Evolutionary conservation across 92 coral and sea anemone genomes (phyloP).

Genomic region (Heteractis magnifica): DNA sequence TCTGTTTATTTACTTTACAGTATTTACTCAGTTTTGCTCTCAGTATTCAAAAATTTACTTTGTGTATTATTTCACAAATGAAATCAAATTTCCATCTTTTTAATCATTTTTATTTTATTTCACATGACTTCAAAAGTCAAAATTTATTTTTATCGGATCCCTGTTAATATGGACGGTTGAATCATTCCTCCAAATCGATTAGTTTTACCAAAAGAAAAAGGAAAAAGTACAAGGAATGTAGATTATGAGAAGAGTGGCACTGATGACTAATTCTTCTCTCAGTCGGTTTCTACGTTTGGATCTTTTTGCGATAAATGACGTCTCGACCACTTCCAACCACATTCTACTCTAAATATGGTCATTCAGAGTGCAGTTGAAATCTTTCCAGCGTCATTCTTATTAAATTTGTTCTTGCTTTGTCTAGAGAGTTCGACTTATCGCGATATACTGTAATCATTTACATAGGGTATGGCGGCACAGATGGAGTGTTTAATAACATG

Average conservation of each 20-base stretch:
- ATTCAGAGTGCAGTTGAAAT: neutral
- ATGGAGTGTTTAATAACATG: neutral
- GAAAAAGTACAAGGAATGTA: neutral
- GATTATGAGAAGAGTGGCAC: neutral
- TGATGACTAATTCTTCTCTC: neutral
- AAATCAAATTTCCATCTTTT: neutral
- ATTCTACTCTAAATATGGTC: neutral
- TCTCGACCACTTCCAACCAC: neutral
- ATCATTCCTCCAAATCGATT: neutral
- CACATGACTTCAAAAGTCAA: neutral
- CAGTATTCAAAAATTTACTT: neutral
- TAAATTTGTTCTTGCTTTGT: neutral
- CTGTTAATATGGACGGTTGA: neutral
- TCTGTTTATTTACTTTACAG: neutral
- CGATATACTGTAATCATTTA: neutral
- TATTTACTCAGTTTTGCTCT: neutral
- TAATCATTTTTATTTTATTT: neutral
- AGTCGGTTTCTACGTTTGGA: neutral
- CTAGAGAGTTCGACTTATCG: neutral
- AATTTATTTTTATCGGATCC: neutral
- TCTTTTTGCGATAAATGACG: neutral
- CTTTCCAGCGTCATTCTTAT: neutral
- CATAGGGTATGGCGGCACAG: neutral
- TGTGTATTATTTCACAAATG: neutral
- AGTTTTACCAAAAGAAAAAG: neutral